Base-by-base conservation (phyloP, 2,797 vertebrate genomes). In the Rhodeus uyekii region DNA sequence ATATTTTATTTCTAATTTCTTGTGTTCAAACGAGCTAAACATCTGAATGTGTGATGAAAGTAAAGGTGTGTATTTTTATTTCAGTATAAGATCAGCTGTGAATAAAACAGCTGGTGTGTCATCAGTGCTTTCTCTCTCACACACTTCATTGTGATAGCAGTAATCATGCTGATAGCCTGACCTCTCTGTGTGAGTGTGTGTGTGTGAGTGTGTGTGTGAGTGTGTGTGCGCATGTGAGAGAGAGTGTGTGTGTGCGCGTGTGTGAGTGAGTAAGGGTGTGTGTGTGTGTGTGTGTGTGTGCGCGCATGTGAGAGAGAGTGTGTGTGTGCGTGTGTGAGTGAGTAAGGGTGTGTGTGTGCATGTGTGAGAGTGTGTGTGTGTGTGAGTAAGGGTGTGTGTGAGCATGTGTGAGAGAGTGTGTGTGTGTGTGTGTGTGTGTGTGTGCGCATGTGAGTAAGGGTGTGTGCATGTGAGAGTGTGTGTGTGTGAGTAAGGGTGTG, bases 121-220 rank as follows among this genome's bases (percentile, higher is more conserved):
- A n/a, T n/a, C n/a, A n/a, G n/a, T n/a, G n/a, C n/a, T n/a, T n/a
- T n/a, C n/a, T n/a, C n/a, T n/a, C n/a, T n/a, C n/a, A n/a, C n/a
- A n/a, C n/a, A n/a, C n/a, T 60, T 83, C 75, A 63, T 78, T 72
- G 42, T 63, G 81, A 83, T 69, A 60, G 64, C 38, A 60, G 48
- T 77, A 69, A 77, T 48, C 42, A 8, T 14, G 29, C 19, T 3
- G 80, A 76, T 82, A 14, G 16, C 14, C 44, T 46, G 44, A 46
- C 14, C 44, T 46, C 3, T 16, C 16, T 6, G 42, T 5, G 42
- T 16, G 42, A 14, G 13, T 14, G 13, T 44, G 13, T 16, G 42
- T 16, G 42, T 16, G 13, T 2, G 39, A 2, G 39, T 14, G 42
- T 14, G 13, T 4, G 42, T 4, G 42, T 12, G 42, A 4, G 12